phyloP scores from a whole-genome alignment of 2,113 vertebrate genomes.

The Orthonyx spaldingii region DNA sequence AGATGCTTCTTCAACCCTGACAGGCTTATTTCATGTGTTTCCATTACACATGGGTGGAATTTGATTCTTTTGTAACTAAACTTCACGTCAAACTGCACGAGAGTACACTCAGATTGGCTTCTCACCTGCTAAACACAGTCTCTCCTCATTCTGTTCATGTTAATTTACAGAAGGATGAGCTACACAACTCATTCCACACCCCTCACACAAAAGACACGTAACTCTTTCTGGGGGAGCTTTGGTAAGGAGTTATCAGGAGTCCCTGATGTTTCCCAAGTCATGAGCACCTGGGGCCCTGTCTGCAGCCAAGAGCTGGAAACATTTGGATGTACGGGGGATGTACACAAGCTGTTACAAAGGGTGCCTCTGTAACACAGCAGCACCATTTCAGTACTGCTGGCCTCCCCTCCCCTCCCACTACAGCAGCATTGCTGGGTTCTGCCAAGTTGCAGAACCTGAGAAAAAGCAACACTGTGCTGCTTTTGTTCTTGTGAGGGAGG shows the following conservation, averaged over 20 bases:
- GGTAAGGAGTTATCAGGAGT: neutral
- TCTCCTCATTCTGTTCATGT: neutral
- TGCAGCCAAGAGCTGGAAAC: neutral
- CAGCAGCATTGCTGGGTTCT: neutral
- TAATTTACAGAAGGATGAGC: neutral
- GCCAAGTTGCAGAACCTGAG: slow-evolving; percentile 3
- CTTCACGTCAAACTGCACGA: neutral
- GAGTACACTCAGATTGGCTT: neutral
- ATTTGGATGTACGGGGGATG: neutral
- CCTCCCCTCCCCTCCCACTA: neutral
- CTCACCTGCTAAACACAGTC: neutral
- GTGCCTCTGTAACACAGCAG: neutral
- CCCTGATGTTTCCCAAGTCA: neutral
- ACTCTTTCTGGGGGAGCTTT: rapidly evolving
- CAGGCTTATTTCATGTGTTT: neutral
- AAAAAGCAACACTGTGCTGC: neutral
- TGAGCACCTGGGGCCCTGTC: neutral
- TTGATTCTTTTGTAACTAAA: neutral
- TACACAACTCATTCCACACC: neutral
- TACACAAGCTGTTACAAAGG: neutral
- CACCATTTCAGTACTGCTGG: neutral
- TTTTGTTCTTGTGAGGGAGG: neutral
- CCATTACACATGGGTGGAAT: neutral
- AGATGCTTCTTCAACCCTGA: neutral
- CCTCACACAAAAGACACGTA: rapidly evolving